phyloP scores from a whole-genome alignment of 2,113 vertebrate species.

The Chascanopsetta lugubris region DNA sequence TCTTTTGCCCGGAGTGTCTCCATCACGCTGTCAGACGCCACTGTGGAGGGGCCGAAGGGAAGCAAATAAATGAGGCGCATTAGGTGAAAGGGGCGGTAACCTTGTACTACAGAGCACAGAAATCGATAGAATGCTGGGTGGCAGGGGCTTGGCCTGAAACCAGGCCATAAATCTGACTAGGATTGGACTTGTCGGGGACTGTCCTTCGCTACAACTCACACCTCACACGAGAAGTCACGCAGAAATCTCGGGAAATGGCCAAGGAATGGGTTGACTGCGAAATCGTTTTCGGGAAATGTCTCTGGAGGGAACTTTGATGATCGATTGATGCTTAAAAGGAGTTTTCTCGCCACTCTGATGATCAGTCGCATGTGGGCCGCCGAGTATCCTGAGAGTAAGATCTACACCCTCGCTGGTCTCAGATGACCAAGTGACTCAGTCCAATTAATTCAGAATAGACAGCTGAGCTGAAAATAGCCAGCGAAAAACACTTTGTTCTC shows the following conservation, averaged over 20 bases:
- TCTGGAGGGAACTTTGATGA: conserved; percentile 7
- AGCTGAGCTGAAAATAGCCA: conserved; percentile 47
- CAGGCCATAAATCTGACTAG: conserved; percentile 38
- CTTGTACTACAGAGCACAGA: conserved; percentile 48
- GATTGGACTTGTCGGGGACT: conserved; percentile 49
- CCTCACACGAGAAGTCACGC: neutral
- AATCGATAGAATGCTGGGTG: conserved; percentile 49
- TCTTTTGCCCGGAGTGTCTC: conserved; percentile 78
- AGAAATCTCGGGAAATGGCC: conserved; percentile 9
- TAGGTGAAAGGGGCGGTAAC: conserved; percentile 37
- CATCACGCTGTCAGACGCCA: conserved; percentile 72
- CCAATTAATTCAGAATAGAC: conserved; percentile 50
- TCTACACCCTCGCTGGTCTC: conserved; percentile 39
- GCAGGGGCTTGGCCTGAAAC: conserved; percentile 35
- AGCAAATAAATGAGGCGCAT: conserved; percentile 51
- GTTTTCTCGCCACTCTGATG: conserved; percentile 15
- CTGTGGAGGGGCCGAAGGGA: conserved; percentile 74
- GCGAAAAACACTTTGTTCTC: conserved; percentile 41
- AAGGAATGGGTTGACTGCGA: conserved; percentile 14
- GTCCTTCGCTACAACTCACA: conserved; percentile 24
- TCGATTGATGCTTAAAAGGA: conserved; percentile 22
- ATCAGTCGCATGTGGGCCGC: conserved; percentile 13
- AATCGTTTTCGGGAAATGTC: conserved; percentile 14
- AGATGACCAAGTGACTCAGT: conserved; percentile 48
- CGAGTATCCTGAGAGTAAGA: conserved; percentile 16